Base-by-base conservation (phyloP, 1,140 invertebrate species). In the Lanistes nyassanus region DNA sequence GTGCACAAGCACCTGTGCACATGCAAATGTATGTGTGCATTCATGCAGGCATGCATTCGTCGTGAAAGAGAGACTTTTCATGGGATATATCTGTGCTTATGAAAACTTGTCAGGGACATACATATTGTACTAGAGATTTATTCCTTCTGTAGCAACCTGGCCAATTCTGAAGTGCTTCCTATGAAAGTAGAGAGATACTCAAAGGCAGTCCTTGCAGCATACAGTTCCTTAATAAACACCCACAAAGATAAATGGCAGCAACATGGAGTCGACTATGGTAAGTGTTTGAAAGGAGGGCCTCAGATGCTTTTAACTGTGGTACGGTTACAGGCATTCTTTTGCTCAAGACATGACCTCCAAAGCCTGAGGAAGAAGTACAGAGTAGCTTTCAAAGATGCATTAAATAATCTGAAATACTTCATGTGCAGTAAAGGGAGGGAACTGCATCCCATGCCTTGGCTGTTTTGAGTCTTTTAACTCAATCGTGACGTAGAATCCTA, bases 241-340 rank as follows among this genome's bases (percentile, higher is more conserved):
- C 74, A 69, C 55, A 23, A 26, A 68, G 72, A 75, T 2, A n/a
- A 31, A 21, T 78, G 71, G 71, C n/a, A 51, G 31, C 7, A 69
- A 23, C 66, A 78, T 11, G 21, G 74, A 31, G 76, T 78, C n/a
- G 69, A 75, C 34, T 51, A 70, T 53, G 72, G 76, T 78, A 21
- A 60, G 76, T 56, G 26, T 69, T n/a, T 74, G 7, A 39, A n/a
- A 34, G 71, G 3, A 5, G 23, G 13, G 56, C 29, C 13, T 16
- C 9, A 26, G 3, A 53, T 13, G 13, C 13, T 53, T 53, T 53
- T 13, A 53, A 23, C 13, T 53, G 51, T 13, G 23, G 23, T 31
- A 60, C 11, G 29, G 1, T 1, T 31, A 11, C 3, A 60, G 1
- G 11, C 2, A n/a, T 11, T n/a, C 9, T 31, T 60, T 23, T 11